Conservation (phyloP, 2,113 vertebrate genomes). For the Syrmaticus mikado region DNA sequence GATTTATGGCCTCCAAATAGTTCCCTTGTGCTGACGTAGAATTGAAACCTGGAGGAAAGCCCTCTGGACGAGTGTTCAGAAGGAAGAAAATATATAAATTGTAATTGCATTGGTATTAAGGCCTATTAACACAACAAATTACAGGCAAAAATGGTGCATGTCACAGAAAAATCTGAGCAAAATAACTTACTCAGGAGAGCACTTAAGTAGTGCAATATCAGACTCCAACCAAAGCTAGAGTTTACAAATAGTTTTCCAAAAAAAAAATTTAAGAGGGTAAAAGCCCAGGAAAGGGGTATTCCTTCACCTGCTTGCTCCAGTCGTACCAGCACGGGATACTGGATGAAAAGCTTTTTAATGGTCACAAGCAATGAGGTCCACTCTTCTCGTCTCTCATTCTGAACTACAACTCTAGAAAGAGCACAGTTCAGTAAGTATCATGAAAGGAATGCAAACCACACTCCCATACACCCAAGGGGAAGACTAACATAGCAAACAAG, state of each 20-base stretch:
- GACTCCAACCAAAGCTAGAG: background rate
- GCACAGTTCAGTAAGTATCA: background rate
- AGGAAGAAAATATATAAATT: background rate
- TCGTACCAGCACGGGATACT: constrained; percentile 94
- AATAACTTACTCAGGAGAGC: background rate
- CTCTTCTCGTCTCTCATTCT: constrained; percentile 96
- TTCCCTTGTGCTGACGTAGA: constrained; percentile 97
- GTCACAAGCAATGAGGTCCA: constrained; percentile 95
- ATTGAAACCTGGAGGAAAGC: constrained; percentile 91
- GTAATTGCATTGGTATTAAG: background rate
- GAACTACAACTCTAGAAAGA: constrained; percentile 90
- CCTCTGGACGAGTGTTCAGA: constrained; percentile 79
- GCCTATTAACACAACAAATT: background rate
- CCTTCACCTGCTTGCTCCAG: constrained; percentile 90
- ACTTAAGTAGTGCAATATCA: background rate
- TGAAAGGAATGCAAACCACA: background rate
- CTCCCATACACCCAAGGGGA: background rate
- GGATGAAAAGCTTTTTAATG: constrained; percentile 98
- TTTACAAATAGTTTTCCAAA: background rate
- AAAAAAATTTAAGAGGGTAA: background rate
- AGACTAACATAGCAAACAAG: background rate
- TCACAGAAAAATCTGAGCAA: background rate
- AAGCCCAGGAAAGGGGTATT: background rate
- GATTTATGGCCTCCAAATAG: constrained; percentile 97
- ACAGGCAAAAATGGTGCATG: background rate